These are phyloP conservation scores for Octopus sinensis DNA, from an alignment of 1,140 invertebrate species.

Conservation along the genomic window DNA sequence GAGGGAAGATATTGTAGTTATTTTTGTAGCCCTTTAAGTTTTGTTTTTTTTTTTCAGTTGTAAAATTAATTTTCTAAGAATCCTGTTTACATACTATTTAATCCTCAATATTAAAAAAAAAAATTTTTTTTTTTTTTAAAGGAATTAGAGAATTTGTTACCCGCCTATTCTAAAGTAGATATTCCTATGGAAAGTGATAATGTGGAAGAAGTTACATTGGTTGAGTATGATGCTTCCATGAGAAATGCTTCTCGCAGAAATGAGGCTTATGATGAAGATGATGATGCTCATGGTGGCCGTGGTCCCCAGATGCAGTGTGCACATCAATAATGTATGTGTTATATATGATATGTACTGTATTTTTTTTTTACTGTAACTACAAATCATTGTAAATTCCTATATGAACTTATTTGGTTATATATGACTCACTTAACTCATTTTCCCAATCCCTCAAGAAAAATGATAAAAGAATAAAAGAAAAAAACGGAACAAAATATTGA, in stretches of 20 bases:
- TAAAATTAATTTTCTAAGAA: too few species aligned
- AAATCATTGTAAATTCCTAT: conserved; percentile 7
- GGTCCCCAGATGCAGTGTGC: conserved; percentile 77
- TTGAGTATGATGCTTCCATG: conserved; percentile 68
- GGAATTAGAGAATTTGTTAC: conserved; percentile 71
- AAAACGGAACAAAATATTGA: too few species aligned
- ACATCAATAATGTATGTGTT: conserved; percentile 67
- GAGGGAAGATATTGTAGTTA: too few species aligned
- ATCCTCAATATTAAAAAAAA: too few species aligned
- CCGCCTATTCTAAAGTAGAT: conserved; percentile 65
- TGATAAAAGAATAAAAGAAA: too few species aligned
- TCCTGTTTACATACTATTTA: too few species aligned
- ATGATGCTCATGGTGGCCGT: conserved; percentile 69
- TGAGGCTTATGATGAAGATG: conserved; percentile 63
- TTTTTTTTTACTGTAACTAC: neutral
- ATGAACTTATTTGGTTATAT: neutral
- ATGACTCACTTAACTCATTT: too few species aligned
- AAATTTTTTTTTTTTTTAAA: conserved; percentile 37
- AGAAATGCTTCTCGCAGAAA: conserved; percentile 70
- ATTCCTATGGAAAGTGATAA: conserved; percentile 69
- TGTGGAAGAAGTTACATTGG: conserved; percentile 78
- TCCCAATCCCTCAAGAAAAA: too few species aligned
- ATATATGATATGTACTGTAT: neutral
- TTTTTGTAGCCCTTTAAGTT: too few species aligned
- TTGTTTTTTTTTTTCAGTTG: too few species aligned